Percentiles rank a stretch among this genome's conserved stretches.
phyloP scores from a whole-genome alignment of 2,888 invertebrate species.

The Trichogramma evanescens region DNA sequence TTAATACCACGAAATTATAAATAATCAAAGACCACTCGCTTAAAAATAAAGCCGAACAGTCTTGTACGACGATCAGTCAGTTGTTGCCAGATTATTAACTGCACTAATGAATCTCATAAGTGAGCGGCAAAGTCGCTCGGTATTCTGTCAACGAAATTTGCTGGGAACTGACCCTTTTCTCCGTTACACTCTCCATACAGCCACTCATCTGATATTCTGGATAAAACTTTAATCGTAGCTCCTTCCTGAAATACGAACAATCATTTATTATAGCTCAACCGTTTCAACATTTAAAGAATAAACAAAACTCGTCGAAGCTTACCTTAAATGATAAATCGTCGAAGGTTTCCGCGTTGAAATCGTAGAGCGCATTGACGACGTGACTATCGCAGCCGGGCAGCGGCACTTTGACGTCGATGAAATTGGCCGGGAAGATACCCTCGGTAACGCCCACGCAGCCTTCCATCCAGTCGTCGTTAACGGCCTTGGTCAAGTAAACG shows the following conservation, averaged over 20 bases:
- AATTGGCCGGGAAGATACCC: slow-evolving; percentile 78
- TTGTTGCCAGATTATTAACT: slow-evolving; percentile 5
- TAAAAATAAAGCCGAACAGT: slow-evolving; percentile 9
- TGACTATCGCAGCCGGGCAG: slow-evolving; percentile 46
- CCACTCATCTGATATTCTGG: slow-evolving; percentile 71
- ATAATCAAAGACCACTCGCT: slow-evolving; percentile 3
- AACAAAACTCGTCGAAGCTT: slow-evolving; percentile 14
- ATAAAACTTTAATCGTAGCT: slow-evolving; percentile 58
- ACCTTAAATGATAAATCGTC: slow-evolving; percentile 56
- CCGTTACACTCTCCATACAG: slow-evolving; percentile 65
- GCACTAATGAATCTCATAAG: slow-evolving; percentile 11
- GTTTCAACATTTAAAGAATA: not conserved
- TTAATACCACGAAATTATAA: slow-evolving; percentile 14
- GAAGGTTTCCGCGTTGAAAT: slow-evolving; percentile 59
- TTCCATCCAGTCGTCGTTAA: slow-evolving; percentile 75
- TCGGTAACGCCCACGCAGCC: slow-evolving; percentile 64
- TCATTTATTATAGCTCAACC: not conserved
- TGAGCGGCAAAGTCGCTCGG: slow-evolving; percentile 45
- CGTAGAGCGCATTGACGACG: slow-evolving; percentile 62
- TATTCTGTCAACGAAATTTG: slow-evolving; percentile 64
- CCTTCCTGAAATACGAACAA: slow-evolving; percentile 49
- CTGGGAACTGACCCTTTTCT: slow-evolving; percentile 69
- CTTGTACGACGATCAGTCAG: slow-evolving; percentile 7
- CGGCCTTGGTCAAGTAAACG: slow-evolving; percentile 61
- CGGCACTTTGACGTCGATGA: slow-evolving; percentile 69